Evolutionary conservation across 2,888 invertebrate species (phyloP), one percentile per base, ranked within the genome.

Genomic region (Hedychridium roseum): DNA sequence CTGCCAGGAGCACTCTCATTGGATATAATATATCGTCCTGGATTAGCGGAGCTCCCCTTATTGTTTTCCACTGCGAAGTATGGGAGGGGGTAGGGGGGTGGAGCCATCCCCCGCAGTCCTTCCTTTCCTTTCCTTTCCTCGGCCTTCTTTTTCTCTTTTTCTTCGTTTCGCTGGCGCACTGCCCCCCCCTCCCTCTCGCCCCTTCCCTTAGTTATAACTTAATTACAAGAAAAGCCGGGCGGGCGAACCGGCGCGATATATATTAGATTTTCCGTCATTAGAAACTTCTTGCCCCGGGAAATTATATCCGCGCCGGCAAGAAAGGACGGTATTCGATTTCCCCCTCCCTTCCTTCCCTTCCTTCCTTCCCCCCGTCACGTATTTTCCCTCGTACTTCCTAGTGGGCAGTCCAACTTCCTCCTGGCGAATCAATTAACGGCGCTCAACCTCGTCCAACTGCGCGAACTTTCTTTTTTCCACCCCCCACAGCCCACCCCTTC

Each of bases 11-110:
- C 78, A 76, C 71, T 75, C 75, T 68, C 68, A 64, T 71, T 71
- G 66, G 70, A 69, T 73, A 74, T 75, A 77, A 78, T 74, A 71
- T 76, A 78, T 76, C 70, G 74, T 68, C 54, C 61, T n/a, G 73
- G 75, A 78, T 78, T 76, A 77, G 66, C 61, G 60, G 66, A 67
- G 66, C 64, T n/a, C 69, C 69, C 70, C 75, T 78, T 76, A 78
- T 78, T 78, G 76, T 79, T 78, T 79, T 76, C 75, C 72, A 71
- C 75, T 65, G 67, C 64, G 62, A n/a, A n/a, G n/a, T n/a, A n/a
- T n/a, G n/a, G n/a, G n/a, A 69, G 47, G 64, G 58, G 31, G 51
- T 46, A 23, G 9, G 5, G 9, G 23, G 9, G 9, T 9, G 9
- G 23, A 49, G 41, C 41, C 43, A 41, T 20, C 40, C 40, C 44